A percentile compares a stretch with the other conserved stretches of the same genome.
phyloP scores from a whole-genome alignment of 2,888 invertebrate species.

The Mellilla xanthometata region DNA sequence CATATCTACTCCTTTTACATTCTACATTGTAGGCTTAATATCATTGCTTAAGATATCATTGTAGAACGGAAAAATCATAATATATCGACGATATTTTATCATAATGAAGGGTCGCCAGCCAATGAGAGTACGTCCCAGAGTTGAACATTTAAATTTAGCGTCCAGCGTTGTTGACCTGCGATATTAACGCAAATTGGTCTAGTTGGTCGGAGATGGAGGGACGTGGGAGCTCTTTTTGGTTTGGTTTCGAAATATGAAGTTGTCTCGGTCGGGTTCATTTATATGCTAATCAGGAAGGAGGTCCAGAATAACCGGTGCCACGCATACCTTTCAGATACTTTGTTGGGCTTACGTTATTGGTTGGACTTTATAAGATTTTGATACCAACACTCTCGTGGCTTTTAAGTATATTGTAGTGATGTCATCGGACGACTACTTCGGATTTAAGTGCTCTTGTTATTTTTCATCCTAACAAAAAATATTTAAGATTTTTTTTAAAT shows the following conservation, averaged over 20 bases:
- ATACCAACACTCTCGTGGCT: constrained; percentile 16
- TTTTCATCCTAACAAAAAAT: too few species aligned
- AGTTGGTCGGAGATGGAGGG: constrained; percentile 29
- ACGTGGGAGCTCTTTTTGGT: constrained; percentile 39
- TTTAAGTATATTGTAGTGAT: neutral
- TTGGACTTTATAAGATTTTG: constrained; percentile 15
- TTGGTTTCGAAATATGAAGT: constrained; percentile 67
- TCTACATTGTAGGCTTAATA: constrained; percentile 62
- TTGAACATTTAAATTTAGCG: constrained; percentile 56
- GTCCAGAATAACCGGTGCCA: constrained; percentile 64
- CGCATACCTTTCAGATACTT: constrained; percentile 38
- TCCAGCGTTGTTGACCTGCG: constrained; percentile 46
- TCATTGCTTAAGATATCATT: constrained; percentile 60
- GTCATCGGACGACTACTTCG: neutral
- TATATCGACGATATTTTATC: constrained; percentile 62
- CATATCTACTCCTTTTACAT: constrained; percentile 47
- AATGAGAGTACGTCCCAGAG: constrained; percentile 34
- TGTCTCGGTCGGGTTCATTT: constrained; percentile 76
- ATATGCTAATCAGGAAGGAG: constrained; percentile 75
- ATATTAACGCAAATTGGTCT: constrained; percentile 34
- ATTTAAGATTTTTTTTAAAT: too few species aligned
- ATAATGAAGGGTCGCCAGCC: constrained; percentile 48
- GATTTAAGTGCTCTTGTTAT: too few species aligned
- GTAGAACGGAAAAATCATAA: constrained; percentile 50
- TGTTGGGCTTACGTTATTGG: constrained; percentile 26